These are phyloP conservation scores for Urocitellus parryii DNA, from an alignment of 2,113 vertebrate species.

Conservation along the genomic window DNA sequence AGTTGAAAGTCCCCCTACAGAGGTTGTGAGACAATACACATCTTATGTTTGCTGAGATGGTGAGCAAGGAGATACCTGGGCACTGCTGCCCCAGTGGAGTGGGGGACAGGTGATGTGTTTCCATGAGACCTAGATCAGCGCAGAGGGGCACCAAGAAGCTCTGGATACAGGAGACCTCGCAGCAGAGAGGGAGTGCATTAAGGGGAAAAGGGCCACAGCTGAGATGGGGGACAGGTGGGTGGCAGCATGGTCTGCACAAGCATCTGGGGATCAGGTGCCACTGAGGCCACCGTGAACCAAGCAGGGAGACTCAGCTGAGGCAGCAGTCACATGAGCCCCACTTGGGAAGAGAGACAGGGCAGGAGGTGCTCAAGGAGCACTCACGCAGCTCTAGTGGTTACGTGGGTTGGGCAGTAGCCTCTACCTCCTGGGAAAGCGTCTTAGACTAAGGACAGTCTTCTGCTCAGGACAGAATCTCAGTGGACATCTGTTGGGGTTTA, in stretches of 20 bases:
- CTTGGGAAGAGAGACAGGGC: neutral
- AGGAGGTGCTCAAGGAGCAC: neutral
- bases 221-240: neutral
- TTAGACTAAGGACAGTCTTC: neutral
- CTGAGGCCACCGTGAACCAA: rapidly evolving
- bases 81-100: rapidly evolving
- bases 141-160: neutral
- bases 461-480: no score
- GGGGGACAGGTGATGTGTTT: no score
- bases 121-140: neutral
- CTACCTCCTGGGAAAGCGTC: rapidly evolving
- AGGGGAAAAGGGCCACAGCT: no score
- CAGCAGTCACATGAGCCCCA: rapidly evolving
- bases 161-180: no score
- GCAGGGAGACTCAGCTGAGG: neutral
- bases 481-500: no score
- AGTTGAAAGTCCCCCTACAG: no score
- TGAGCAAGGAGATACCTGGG: neutral
- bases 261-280: neutral
- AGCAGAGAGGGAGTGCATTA: rapidly evolving
- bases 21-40: neutral
- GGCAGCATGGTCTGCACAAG: neutral
- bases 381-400: neutral
- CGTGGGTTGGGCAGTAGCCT: no score
- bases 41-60: neutral